Evolutionary conservation across 2,888 invertebrate genomes (phyloP), one percentile per base, ranked within the genome.

Genomic region (Pollenia angustigena): DNA sequence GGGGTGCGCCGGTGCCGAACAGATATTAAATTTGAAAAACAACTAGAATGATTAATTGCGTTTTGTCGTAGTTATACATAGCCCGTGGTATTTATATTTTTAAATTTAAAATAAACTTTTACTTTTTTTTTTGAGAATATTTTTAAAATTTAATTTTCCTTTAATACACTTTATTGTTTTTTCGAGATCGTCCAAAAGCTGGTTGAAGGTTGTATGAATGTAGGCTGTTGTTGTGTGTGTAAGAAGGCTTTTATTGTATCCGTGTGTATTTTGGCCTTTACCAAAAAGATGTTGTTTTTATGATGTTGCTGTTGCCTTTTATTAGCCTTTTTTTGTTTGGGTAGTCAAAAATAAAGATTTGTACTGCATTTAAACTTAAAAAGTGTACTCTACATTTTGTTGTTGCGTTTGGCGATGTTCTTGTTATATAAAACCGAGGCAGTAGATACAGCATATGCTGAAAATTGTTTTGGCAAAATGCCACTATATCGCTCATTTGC

Each of bases 381-480:
- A 66, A 64, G 71, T 81, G 18, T 78, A 84, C 52, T 58, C 54
- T 60, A 14, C 58, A 32, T 60, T 68, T 54, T 68, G 52, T 46
- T 69, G 44, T 54, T 69, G 69, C 62, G 50, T 2, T 44, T 64
- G 4, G 32, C 32, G 32, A 32, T 66, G 14, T 60, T 52, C 76
- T 32, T 48, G 48, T 9, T 46, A 52, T 18, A 18, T 48, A 72
- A 81, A 87, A 87, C 62, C 78, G 74, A 84, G 80, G 23, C 85
- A 85, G 76, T 62, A 81, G 60, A 62, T 66, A 46, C 75, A 80
- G 48, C 87, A 81, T 87, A 87, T 87, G 87, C 81, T 81, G 78
- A 64, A 87, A 87, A 84, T 81, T 76, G 81, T 84, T 87, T 87
- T 87, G 87, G 87, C 84, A 87, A 84, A 84, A 74, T 87, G 87